These are phyloP conservation scores for Helicoverpa armigera DNA, from an alignment of 1,140 invertebrate species.

Conservation along the genomic window DNA sequence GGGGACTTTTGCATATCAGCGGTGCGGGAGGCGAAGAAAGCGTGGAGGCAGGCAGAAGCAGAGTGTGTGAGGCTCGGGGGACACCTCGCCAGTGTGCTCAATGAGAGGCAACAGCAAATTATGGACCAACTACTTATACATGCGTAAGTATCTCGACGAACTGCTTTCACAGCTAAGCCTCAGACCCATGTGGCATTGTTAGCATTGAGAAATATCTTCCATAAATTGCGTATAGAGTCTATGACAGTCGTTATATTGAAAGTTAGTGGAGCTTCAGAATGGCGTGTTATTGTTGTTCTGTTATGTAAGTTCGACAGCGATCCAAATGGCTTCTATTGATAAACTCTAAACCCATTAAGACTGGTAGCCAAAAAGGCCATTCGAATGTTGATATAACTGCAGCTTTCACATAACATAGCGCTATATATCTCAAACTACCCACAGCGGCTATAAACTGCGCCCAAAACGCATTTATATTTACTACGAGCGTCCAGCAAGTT, in stretches of 20 bases:
- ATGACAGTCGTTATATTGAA: too few relatives aligned
- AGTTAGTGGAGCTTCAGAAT: too few relatives aligned
- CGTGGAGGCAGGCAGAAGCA: conserved; percentile 89
- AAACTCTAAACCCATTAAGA: too few relatives aligned
- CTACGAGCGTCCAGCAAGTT: background rate
- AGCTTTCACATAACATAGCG: background rate
- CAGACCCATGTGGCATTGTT: too few relatives aligned
- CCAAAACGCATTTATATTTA: conserved; percentile 22
- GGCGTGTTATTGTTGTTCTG: too few relatives aligned
- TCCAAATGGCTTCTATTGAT: too few relatives aligned
- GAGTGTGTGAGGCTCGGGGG: conserved; percentile 89
- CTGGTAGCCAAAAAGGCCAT: too few relatives aligned
- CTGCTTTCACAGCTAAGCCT: too few relatives aligned
- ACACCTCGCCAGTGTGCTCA: conserved; percentile 89
- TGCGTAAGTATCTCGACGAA: conserved; percentile 82
- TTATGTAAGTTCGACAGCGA: too few relatives aligned
- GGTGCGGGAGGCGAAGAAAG: conserved; percentile 85
- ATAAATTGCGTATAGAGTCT: too few relatives aligned
- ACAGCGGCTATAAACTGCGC: conserved; percentile 4
- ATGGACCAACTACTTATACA: conserved; percentile 88
- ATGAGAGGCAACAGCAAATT: conserved; percentile 87
- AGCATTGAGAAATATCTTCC: too few relatives aligned
- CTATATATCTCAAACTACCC: background rate
- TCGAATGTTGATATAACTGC: background rate
- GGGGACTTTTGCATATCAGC: conserved; percentile 89